Evolutionary conservation across 2,888 invertebrate species (phyloP).

Genomic region (Cheilosia soror): DNA sequence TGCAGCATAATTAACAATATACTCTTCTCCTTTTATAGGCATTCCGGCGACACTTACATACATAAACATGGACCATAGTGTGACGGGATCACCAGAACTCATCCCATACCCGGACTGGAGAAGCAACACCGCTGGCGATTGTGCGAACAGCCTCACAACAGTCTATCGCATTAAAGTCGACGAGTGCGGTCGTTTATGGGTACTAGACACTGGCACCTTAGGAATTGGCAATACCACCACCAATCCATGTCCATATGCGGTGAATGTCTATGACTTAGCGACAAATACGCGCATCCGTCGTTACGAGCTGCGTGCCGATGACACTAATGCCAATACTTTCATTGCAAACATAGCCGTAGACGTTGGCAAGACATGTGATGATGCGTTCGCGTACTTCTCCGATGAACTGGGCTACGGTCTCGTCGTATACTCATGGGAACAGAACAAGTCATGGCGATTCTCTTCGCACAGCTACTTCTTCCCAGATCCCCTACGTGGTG

Average conservation of each 20-base stretch:
- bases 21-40: constrained; percentile 84
- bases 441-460: constrained; percentile 92
- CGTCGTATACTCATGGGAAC: constrained; percentile 90
- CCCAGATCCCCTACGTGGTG: constrained; percentile 91
- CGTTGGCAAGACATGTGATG: constrained; percentile 89
- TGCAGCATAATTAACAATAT: neutral
- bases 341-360: constrained; percentile 95
- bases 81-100: constrained; percentile 89
- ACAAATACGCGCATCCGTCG: constrained; percentile 89
- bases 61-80: constrained; percentile 88
- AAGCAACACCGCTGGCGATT: constrained; percentile 90
- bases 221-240: constrained; percentile 91
- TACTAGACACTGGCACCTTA: constrained; percentile 92
- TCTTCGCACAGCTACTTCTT: constrained; percentile 90
- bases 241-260: constrained; percentile 91
- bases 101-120: constrained; percentile 91
- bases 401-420: constrained; percentile 93
- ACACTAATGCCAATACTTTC: constrained; percentile 90
- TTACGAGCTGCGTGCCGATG: constrained; percentile 89
- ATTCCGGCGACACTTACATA: constrained; percentile 93
- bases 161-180: constrained; percentile 92
- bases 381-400: constrained; percentile 91
- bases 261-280: constrained; percentile 90
- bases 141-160: constrained; percentile 89
- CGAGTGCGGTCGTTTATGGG: constrained; percentile 92